Base-by-base conservation (phyloP, 2,888 invertebrate genomes). In the Apantesis nais region DNA sequence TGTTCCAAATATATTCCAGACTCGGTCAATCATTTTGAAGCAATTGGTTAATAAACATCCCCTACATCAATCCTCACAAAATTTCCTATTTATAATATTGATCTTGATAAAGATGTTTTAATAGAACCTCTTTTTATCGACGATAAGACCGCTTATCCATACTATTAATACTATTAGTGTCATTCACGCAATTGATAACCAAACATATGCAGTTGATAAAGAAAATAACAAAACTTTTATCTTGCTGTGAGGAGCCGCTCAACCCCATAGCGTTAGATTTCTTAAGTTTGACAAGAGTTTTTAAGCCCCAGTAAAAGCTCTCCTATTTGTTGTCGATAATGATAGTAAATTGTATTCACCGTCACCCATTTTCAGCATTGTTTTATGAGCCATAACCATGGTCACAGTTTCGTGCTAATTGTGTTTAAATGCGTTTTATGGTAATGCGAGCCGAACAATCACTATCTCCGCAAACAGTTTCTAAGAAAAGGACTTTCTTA, bases 401-500 rank as follows among this genome's bases (percentile, higher is more conserved):
- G 58, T 58, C 29, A 58, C 58, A 58, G 58, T 58, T 22, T 22
- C 48, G n/a, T 55, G 25, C 37, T 67, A 67, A 55, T 55, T 66
- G 55, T 64, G 64, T 55, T 64, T 22, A 58, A 58, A 55, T 55
- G n/a, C 66, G 52, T 66, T 39, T 39, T 55, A 63, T 63, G 68
- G 25, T 62, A 55, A 63, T 55, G 22, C 62, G 37, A 68, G 52
- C 25, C 39, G 52, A 62, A 48, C 61, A 68, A 68, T 37, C 55
- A 39, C 48, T 25, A 52, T 14, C 52, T 25, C 25, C 34, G 44
- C 16, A 16, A 68, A 39, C 63, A n/a, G 68, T 68, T 41, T 68
- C 55, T 44, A 44, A 44, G 61, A 70, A 65, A 66, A 60, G 60
- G 66, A 70, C 29, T 66, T 70, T 70, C 70, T 66, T 52, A 29